A percentile compares a stretch with the other conserved stretches of the same genome.
Conservation (phyloP, 2,888 invertebrate species). For the Petrolisthes manimaculis region DNA sequence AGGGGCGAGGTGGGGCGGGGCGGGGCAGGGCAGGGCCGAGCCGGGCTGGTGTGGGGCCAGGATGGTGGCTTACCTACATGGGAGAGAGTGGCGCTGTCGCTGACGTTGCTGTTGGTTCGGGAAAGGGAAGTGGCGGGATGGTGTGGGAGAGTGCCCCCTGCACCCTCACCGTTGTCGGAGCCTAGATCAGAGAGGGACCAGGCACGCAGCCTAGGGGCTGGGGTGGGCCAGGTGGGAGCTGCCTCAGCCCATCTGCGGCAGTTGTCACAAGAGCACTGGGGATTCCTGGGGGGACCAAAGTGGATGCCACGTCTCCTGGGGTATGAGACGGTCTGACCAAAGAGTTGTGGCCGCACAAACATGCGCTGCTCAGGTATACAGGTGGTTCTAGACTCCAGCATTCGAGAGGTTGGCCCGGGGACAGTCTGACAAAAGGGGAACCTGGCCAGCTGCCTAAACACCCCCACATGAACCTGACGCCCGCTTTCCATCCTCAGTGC, state of each 20-base stretch:
- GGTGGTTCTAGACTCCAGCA: constrained; percentile 24
- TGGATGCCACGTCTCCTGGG: constrained; percentile 56
- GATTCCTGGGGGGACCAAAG: constrained; percentile 65
- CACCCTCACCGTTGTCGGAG: constrained; percentile 13
- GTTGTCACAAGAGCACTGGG: constrained; percentile 63
- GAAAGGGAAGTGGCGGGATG: constrained; percentile 42
- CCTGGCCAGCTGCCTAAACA: constrained; percentile 44
- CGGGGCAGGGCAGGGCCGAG: constrained; percentile 3
- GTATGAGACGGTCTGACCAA: constrained; percentile 55
- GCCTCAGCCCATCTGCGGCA: constrained; percentile 46
- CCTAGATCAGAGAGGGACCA: constrained; percentile 55
- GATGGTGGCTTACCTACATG: constrained; percentile 58
- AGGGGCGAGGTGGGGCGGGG: constrained; percentile 8
- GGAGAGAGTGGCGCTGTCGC: constrained; percentile 53
- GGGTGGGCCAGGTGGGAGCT: constrained; percentile 11
- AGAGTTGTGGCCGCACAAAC: constrained; percentile 59
- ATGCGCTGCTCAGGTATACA: constrained; percentile 41
- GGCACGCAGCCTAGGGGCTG: constrained; percentile 45
- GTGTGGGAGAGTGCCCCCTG: constrained; percentile 12
- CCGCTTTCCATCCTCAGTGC: not conserved
- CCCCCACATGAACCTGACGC: constrained; percentile 31
- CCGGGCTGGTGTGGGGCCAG: constrained; percentile 10
- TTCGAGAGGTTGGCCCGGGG: constrained; percentile 45
- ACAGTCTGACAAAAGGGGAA: constrained; percentile 56
- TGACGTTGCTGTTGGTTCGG: constrained; percentile 51